Evolutionary conservation across 2,888 invertebrate species (phyloP).

Genomic region (Phyllotreta cruciferae): DNA sequence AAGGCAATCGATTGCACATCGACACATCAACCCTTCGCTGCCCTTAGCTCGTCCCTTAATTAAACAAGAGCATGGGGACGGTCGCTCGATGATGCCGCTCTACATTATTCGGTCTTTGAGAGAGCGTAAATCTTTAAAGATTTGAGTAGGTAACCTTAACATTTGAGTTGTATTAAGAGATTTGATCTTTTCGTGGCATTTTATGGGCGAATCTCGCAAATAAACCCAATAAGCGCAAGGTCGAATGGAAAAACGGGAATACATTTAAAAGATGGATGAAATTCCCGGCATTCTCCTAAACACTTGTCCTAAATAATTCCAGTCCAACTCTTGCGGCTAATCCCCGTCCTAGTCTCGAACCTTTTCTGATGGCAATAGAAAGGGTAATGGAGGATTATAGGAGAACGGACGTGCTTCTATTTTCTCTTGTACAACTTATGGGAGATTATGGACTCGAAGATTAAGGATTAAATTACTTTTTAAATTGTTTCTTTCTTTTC

Average conservation of each 20-base stretch:
- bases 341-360: conserved; percentile 54
- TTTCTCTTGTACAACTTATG: conserved; percentile 47
- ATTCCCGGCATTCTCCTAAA: background rate
- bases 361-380: conserved; percentile 54
- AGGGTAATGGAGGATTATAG: conserved; percentile 51
- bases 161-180: no score
- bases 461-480: conserved; percentile 49
- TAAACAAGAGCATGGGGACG: conserved; percentile 49
- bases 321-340: conserved; percentile 29
- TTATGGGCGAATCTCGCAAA: background rate
- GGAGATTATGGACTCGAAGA: conserved; percentile 49
- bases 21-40: conserved; percentile 46
- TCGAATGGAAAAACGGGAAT: background rate
- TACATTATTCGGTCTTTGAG: conserved; percentile 7
- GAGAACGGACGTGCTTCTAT: conserved; percentile 46
- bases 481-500: conserved; percentile 44
- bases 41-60: conserved; percentile 53
- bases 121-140: no score
- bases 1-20: conserved; percentile 57
- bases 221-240: background rate
- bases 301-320: conserved; percentile 6
- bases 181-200: no score
- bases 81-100: conserved; percentile 41
- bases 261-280: conserved; percentile 2
- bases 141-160: no score